Percentiles rank a stretch among this genome's conserved stretches.
These are phyloP conservation scores for Rallus limicola DNA, from an alignment of 2,113 vertebrate genomes.

Conservation along the genomic window DNA sequence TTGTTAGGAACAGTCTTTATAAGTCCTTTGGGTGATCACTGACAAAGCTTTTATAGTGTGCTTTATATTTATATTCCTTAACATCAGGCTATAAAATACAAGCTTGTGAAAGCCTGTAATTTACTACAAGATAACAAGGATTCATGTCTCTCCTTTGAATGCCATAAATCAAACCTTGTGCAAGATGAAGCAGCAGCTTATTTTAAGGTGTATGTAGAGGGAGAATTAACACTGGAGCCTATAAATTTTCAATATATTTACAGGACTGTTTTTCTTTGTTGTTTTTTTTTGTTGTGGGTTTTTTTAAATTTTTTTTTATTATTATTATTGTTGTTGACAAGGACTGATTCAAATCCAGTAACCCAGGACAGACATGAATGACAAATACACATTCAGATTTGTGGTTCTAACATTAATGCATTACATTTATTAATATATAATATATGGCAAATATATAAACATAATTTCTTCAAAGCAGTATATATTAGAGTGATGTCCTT, in stretches of 20 bases:
- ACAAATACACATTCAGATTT: background rate
- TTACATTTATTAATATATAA: background rate
- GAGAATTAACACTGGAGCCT: background rate
- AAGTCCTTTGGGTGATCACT: background rate
- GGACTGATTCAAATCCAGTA: background rate
- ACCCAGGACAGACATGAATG: background rate
- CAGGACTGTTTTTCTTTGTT: background rate
- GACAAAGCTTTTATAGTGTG: background rate
- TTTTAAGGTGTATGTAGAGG: background rate
- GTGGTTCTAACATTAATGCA: background rate
- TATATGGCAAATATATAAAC: background rate
- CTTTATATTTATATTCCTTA: conserved; percentile 22
- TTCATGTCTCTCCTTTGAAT: background rate
- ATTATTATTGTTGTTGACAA: background rate
- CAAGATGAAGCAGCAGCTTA: background rate
- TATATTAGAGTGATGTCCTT: background rate
- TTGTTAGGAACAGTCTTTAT: background rate
- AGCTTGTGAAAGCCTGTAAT: conserved; percentile 27
- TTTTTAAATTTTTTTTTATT: too few species aligned
- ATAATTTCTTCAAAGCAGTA: background rate
- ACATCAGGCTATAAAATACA: conserved; percentile 17
- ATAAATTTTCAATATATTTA: background rate
- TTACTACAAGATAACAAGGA: conserved; percentile 20
- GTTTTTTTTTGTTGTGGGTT: background rate
- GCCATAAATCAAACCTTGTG: background rate